phyloP scores from a whole-genome alignment of 2,113 vertebrate species.

The Otolemur garnettii region DNA sequence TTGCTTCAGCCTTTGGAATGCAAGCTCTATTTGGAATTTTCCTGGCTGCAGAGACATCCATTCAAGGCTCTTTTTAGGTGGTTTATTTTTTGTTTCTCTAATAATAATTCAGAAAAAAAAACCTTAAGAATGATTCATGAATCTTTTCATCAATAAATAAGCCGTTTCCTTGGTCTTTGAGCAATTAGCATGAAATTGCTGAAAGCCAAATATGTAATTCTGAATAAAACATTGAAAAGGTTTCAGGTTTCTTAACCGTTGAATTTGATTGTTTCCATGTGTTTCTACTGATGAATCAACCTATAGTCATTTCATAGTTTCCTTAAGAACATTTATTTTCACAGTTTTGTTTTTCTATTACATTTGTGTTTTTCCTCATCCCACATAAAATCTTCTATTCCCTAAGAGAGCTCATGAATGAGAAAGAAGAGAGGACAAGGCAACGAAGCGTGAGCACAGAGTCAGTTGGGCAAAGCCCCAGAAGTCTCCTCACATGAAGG shows the following conservation, averaged over 20 bases:
- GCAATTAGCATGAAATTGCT: slow-evolving; percentile 37
- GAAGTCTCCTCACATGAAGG: not conserved
- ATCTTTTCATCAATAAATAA: not conserved
- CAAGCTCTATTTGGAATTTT: slow-evolving; percentile 24
- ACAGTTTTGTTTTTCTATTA: slow-evolving; percentile 68
- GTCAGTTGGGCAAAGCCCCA: not conserved
- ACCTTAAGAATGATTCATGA: not conserved
- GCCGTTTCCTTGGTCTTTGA: slow-evolving; percentile 54
- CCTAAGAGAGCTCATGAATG: slow-evolving; percentile 44
- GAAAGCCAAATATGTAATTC: slow-evolving; percentile 36
- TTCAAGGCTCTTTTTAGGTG: not conserved
- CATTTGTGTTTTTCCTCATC: slow-evolving; percentile 38
- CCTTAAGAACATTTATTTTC: slow-evolving; percentile 25
- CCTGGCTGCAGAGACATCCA: not conserved
- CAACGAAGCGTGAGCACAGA: not conserved
- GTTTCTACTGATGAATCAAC: slow-evolving; percentile 71
- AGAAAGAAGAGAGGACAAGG: slow-evolving; percentile 19
- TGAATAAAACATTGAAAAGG: slow-evolving; percentile 39
- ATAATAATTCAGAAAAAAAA: not conserved
- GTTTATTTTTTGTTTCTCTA: slow-evolving; percentile 40
- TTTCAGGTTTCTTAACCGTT: slow-evolving; percentile 65
- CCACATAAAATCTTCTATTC: not conserved
- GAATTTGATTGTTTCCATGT: slow-evolving; percentile 70
- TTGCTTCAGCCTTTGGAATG: not conserved
- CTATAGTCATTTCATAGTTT: slow-evolving; percentile 54